Base-by-base conservation (phyloP, 1,140 invertebrate species). In the Micrasema minimum region DNA sequence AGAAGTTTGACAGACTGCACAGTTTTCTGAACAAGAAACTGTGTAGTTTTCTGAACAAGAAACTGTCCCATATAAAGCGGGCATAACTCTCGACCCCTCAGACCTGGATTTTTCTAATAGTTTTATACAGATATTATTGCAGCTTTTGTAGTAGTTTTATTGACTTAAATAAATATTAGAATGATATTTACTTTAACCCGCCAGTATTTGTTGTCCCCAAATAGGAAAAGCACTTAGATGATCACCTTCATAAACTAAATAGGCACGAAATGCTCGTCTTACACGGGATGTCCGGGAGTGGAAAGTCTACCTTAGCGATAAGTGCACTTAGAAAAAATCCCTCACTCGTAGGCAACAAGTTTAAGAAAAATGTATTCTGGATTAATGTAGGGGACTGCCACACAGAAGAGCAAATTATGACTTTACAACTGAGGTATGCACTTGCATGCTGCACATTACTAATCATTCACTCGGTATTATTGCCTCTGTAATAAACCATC, bases 231-330 rank as follows among this genome's bases (percentile, higher is more conserved):
- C 75, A 81, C 46, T 76, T 88, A 35, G 78, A 77, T 45, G 61
- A 76, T 3, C 76, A 79, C 53, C 78, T 88, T 37, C 73, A 67
- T 16, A 51, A 66, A 0, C 72, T 88, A 23, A 75, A 79, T 14
- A 82, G 86, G 1, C 82, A 85, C 68, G 81, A 84, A 59, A 87
- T 87, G 74, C 66, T 91, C 11, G 85, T 82, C 5, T 78, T 91
- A 12, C 86, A 89, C 78, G 90, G 90, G 1, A 91, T 91, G 88
- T 85, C 87, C 23, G 90, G 90, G 11, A 88, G 85, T 75, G 90
- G 90, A n/a, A 92, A 91, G 82, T 88, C 89, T 0, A 85, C 86
- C 43, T 78, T 91, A n/a, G 87, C 86, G n/a, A 83, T 85, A 22
- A 87, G 85, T 66, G 85, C 86, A 6, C 76, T 92, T 1, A 79